Evolutionary conservation across 2,113 vertebrate genomes (phyloP).

Genomic region (Phylloscopus whistleri): DNA sequence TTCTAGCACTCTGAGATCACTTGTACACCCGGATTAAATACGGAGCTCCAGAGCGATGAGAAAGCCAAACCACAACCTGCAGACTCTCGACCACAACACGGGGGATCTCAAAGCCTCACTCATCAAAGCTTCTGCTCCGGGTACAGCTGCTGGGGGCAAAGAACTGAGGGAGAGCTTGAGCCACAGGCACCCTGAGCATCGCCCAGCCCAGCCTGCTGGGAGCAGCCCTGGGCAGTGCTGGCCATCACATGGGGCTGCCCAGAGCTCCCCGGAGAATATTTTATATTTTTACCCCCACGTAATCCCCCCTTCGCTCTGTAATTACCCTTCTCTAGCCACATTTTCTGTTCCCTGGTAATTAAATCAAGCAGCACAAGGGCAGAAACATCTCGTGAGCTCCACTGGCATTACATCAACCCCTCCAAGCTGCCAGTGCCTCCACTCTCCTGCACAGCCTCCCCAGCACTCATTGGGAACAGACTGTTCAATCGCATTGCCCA

Average conservation of each 20-base stretch:
- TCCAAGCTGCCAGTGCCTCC: background rate
- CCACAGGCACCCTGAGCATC: accelerated
- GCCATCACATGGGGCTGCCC: background rate
- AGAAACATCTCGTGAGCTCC: background rate
- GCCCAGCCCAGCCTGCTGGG: accelerated
- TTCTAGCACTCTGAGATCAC: background rate
- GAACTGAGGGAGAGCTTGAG: background rate
- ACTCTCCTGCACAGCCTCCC: background rate
- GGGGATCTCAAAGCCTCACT: background rate
- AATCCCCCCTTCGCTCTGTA: background rate
- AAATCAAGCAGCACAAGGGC: slow-evolving; percentile 25
- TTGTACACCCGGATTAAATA: background rate
- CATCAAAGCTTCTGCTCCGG: background rate
- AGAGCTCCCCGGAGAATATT: background rate
- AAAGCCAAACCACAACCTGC: background rate
- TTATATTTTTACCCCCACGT: background rate
- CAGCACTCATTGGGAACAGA: background rate
- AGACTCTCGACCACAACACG: background rate
- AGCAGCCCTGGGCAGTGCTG: background rate
- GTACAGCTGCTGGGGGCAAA: accelerated
- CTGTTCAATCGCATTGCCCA: background rate
- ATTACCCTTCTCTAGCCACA: background rate
- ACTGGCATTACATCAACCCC: background rate
- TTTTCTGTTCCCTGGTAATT: slow-evolving; percentile 28
- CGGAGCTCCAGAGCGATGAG: background rate